Evolutionary conservation across 2,888 invertebrate genomes (phyloP), one percentile per base, ranked within the genome.

Genomic region (Trissoscelio sp.): DNA sequence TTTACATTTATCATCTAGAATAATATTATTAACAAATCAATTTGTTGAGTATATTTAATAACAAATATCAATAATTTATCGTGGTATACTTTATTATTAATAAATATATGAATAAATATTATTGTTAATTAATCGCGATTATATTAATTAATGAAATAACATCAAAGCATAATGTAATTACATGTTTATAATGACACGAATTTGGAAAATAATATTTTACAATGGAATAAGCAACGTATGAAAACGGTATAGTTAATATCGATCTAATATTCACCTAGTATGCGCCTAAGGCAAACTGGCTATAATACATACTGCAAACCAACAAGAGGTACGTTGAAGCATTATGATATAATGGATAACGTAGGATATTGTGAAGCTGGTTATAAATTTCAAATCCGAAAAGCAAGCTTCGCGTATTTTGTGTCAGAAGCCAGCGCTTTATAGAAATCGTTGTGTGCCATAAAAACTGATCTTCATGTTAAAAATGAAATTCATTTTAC

Each of bases 201-300:
- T 66, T 24, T 39, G 9, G 12, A 28, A 44, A 55, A 31, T 55
- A 11, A 37, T 7, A 58, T 58, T 57, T 46, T 16, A 58, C 34
- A 69, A 34, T 69, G 46, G n/a, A 57, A 57, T 46, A 69, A 57
- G 16, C 28, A 24, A 4, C 48, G 7, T 24, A 22, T 46, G 51
- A 72, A 72, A 74, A 64, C 42, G 64, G 64, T 37, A 57, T 74
- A 64, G 64, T 55, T 44, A 67, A 67, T 51, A 62, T 69, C 53
- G 77, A 69, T 77, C 58, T 77, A 74, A 74, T 74, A 75, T 75
- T 75, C 75, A 74, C 66, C 64, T 53, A 48, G 46, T 48, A 39
- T 39, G 12, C 31, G 74, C 67, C 67, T 75, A 51, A 67, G 57
- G 75, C 75, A 75, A 67, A 60, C 60, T 31, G 20, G 37, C 31